Conservation (phyloP, 2,113 vertebrate genomes). For the Tympanuchus pallidicinctus region DNA sequence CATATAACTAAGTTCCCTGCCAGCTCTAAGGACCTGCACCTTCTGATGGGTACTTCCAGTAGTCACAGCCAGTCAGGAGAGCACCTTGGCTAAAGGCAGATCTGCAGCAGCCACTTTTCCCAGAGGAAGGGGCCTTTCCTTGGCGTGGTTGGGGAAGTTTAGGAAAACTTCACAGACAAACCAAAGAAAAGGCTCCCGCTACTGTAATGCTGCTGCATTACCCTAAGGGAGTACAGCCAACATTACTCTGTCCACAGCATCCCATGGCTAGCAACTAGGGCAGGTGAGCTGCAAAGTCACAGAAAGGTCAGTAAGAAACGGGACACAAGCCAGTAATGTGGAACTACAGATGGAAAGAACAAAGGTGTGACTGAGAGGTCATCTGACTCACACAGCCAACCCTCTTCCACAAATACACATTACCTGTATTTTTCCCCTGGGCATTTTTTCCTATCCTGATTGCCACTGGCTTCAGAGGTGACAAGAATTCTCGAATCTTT, state of each 20-base stretch:
- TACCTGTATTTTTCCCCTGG: conserved; percentile 89
- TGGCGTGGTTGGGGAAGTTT: neutral
- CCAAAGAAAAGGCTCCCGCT: neutral
- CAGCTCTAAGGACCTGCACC: neutral
- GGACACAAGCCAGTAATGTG: neutral
- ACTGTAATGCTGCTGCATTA: neutral
- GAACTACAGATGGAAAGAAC: neutral
- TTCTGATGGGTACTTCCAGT: neutral
- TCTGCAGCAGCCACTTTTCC: neutral
- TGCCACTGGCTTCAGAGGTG: conserved; percentile 88
- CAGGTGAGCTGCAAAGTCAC: conserved; percentile 47
- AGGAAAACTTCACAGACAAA: neutral
- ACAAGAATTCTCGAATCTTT: conserved; percentile 91
- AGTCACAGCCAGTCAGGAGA: neutral
- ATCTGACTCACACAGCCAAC: neutral
- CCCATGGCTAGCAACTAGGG: neutral
- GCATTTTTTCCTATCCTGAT: conserved; percentile 86
- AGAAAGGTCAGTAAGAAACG: neutral
- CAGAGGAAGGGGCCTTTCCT: neutral
- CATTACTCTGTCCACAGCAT: neutral
- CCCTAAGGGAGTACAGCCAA: conserved; percentile 1
- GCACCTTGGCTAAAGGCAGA: neutral
- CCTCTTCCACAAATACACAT: neutral
- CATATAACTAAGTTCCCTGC: neutral
- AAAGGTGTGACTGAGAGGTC: neutral